These are phyloP conservation scores for Scolopax rusticola DNA, from an alignment of 2,797 vertebrate species.

Conservation along the genomic window DNA sequence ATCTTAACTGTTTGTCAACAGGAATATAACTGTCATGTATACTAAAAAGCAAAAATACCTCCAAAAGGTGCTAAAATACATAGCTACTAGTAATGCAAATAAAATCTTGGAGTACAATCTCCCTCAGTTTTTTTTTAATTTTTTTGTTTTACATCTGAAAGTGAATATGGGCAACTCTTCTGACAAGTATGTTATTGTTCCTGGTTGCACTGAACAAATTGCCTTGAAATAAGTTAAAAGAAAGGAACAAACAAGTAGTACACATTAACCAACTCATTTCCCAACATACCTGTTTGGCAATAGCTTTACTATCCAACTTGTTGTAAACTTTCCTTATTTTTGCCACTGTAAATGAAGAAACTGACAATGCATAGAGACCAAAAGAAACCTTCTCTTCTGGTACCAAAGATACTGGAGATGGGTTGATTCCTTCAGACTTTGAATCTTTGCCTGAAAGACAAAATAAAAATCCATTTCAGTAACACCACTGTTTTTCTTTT, in stretches of 20 bases:
- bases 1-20: neutral
- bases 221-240: neutral
- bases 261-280: neutral
- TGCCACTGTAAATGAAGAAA: conserved; percentile 93
- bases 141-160: neutral
- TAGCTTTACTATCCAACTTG: conserved; percentile 98
- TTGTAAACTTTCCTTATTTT: conserved; percentile 98
- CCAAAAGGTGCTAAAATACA: neutral
- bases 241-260: neutral
- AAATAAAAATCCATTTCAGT: neutral
- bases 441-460: conserved; percentile 91
- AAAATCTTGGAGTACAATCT: neutral
- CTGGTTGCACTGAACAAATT: neutral
- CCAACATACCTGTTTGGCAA: conserved; percentile 92
- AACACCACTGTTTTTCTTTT: neutral
- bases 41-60: neutral
- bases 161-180: neutral
- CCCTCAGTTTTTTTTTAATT: neutral
- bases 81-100: accelerated
- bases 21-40: neutral
- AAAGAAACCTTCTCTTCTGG: conserved; percentile 99
- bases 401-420: conserved; percentile 87
- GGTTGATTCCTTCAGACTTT: conserved; percentile 85
- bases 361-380: conserved; percentile 92
- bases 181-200: neutral